Evolutionary conservation across 2,888 invertebrate genomes (phyloP).

Genomic region (Litoditis marina): DNA sequence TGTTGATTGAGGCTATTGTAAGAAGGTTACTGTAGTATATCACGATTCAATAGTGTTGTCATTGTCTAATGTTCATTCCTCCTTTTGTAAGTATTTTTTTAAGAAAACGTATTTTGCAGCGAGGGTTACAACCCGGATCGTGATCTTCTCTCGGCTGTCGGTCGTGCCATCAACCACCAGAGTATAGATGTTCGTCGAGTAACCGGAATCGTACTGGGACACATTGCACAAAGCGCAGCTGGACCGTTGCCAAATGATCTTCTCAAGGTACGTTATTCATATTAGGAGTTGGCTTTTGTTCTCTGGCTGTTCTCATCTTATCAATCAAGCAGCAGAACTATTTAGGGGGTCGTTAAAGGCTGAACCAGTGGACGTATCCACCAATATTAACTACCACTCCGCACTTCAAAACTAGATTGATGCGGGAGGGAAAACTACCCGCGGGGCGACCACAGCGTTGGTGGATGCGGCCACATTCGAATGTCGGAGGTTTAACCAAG

Average conservation of each 20-base stretch:
- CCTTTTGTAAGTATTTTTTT: neutral
- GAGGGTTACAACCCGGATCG: slow-evolving; percentile 69
- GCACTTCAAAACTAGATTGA: no score
- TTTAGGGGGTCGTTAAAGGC: no score
- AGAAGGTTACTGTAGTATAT: no score
- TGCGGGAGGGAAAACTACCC: no score
- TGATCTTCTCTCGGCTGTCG: slow-evolving; percentile 75
- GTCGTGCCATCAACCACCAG: slow-evolving; percentile 75
- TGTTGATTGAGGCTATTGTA: no score
- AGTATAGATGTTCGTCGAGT: slow-evolving; percentile 71
- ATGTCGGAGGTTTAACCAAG: neutral
- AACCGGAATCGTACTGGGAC: slow-evolving; percentile 29
- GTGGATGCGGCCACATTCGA: no score
- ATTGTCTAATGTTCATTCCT: neutral
- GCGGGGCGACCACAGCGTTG: no score
- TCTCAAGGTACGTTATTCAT: slow-evolving; percentile 30
- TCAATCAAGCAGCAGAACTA: no score
- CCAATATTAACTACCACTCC: no score
- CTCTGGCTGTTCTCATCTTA: no score
- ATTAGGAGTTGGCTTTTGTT: neutral
- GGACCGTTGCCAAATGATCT: slow-evolving; percentile 25
- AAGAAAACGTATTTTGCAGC: slow-evolving; percentile 10
- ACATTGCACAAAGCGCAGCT: slow-evolving; percentile 20
- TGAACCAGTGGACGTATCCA: no score
- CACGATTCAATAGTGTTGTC: neutral